These are phyloP conservation scores for Drosophila paramelanica DNA, from an alignment of 2,888 invertebrate species.

Conservation along the genomic window DNA sequence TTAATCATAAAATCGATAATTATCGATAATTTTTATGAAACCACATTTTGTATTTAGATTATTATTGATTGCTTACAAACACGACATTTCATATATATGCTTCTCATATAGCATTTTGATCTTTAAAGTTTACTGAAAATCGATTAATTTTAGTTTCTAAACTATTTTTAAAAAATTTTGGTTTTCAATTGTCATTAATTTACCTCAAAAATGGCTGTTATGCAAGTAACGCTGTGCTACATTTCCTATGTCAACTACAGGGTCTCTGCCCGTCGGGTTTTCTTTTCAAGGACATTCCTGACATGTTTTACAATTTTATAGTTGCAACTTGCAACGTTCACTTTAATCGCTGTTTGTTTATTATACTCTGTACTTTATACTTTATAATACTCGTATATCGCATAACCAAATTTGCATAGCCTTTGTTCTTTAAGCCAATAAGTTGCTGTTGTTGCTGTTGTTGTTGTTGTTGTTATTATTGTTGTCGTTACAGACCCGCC, in stretches of 20 bases:
- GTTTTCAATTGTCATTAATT: too few relatives aligned
- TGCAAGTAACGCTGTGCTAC: too few relatives aligned
- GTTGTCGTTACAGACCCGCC: neutral
- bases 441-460: conserved; percentile 35
- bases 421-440: conserved; percentile 61
- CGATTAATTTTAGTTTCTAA: too few relatives aligned
- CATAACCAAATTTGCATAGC: conserved; percentile 69
- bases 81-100: too few relatives aligned
- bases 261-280: neutral
- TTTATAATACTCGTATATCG: conserved; percentile 47
- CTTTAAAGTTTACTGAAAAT: too few relatives aligned
- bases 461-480: neutral
- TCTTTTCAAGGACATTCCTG: neutral
- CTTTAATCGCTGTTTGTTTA: conserved; percentile 74
- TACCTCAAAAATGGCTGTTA: too few relatives aligned
- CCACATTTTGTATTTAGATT: too few relatives aligned
- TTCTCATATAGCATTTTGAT: too few relatives aligned
- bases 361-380: conserved; percentile 71
- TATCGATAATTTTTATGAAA: too few relatives aligned
- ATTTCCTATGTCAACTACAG: neutral
- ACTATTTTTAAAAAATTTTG: too few relatives aligned
- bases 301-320: conserved; percentile 45
- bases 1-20: too few relatives aligned
- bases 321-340: conserved; percentile 58
- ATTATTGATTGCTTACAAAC: too few relatives aligned